Base-by-base conservation (phyloP, 2,888 invertebrate genomes). In the Zhengitettix transpicula region DNA sequence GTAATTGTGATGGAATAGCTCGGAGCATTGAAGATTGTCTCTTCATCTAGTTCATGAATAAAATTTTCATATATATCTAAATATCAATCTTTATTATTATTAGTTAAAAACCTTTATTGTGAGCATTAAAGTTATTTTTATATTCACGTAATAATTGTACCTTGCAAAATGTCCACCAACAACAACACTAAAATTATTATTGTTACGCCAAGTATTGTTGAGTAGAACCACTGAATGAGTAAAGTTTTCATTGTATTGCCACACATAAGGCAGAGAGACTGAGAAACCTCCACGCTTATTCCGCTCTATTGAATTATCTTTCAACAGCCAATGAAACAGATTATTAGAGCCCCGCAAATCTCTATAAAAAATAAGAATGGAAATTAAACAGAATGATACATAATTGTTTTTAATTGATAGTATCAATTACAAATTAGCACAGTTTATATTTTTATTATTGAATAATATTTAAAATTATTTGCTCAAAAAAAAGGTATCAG, bases 321-420 rank as follows among this genome's bases (percentile, higher is more conserved):
- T 87, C 56, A 97, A 73, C 40, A 89, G 79, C 81, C 98, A 99
- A 71, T 97, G 94, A 77, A 95, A 99, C 1, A 99, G 78, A 75
- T 99, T 99, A 69, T 98, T 98, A 0, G 97, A 95, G 64, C 93
- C 89, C 66, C 95, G 83, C 67, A 98, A 82, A 73, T 99, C 95
- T 68, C 93, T 83, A 67, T 40, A 65, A 61, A 52, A 59, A 28
- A 28, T 7, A 28, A 28, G 28, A 28, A 28, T 28, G 28, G 28
- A 28, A 28, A 28, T 2, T 28, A 28, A 28, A 7, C 28, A 28
- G 2, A 28, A 28, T 28, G 2, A 5, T 7, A 28, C 28, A 28
- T 2, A 2, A 28, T 28, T 28, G 28, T 28, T 28, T 7, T 7
- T 28, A 28, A 28, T 28, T 2, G 28, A 28, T 28, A 28, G 2